Conservation (phyloP, 2,113 vertebrate genomes). For the Phrynosoma blainvillii region DNA sequence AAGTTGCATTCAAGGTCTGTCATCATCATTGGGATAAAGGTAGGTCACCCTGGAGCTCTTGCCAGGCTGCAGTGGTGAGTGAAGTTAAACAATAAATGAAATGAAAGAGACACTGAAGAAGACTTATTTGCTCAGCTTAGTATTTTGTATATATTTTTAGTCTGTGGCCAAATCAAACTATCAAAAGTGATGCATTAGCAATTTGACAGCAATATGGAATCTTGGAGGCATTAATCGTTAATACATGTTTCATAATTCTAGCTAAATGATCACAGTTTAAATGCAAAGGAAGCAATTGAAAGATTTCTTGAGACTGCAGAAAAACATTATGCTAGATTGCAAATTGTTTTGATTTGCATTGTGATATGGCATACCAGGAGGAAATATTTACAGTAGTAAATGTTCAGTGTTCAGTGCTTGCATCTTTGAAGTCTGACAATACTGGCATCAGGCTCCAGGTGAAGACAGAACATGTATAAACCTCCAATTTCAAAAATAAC, state of each 20-base stretch:
- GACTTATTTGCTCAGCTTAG: conserved; percentile 51
- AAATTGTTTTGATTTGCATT: conserved; percentile 65
- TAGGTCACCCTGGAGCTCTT: no score
- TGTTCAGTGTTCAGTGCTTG: conserved; percentile 27
- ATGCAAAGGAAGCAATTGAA: conserved; percentile 57
- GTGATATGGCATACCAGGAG: conserved; percentile 42
- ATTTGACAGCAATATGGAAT: conserved; percentile 62
- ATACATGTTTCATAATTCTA: conserved; percentile 56
- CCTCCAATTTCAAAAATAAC: neutral
- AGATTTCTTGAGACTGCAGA: conserved; percentile 55
- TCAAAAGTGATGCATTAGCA: conserved; percentile 65
- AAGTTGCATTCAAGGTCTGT: no score
- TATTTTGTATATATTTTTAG: conserved; percentile 68
- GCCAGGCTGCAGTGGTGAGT: no score
- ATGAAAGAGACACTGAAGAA: conserved; percentile 46
- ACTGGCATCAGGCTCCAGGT: conserved; percentile 5
- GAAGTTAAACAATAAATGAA: no score
- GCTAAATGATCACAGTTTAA: conserved; percentile 54
- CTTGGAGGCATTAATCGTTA: conserved; percentile 61
- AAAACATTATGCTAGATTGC: conserved; percentile 50
- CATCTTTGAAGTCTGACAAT: neutral
- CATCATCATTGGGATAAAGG: no score
- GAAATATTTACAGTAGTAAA: conserved; percentile 34
- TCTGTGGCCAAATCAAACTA: conserved; percentile 64
- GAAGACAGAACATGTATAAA: neutral